phyloP scores from a whole-genome alignment of 30 jellyfish, hydroid and myxozoan species.

The Euphysa ruthae region DNA sequence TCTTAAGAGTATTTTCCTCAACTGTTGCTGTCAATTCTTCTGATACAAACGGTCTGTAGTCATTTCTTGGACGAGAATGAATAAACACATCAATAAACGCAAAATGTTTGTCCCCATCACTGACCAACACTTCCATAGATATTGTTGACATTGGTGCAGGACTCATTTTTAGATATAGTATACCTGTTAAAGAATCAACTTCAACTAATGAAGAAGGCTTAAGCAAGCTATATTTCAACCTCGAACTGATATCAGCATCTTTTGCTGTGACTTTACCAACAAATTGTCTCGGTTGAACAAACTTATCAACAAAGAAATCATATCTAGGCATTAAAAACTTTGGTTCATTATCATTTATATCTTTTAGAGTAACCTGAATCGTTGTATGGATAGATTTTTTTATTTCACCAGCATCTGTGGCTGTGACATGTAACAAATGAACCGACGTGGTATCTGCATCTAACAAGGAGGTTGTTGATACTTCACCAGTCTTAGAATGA shows the following conservation, averaged over 20 bases:
- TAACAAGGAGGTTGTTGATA: slow-evolving; percentile 24
- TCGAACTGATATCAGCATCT: slow-evolving; percentile 46
- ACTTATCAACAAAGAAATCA: slow-evolving; percentile 49
- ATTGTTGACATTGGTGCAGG: slow-evolving; percentile 42
- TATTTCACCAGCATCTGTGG: slow-evolving; percentile 66
- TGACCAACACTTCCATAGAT: slow-evolving; percentile 38
- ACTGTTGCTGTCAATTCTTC: slow-evolving; percentile 1
- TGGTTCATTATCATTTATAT: slow-evolving; percentile 88
- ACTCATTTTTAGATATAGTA: not conserved
- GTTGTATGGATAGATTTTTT: slow-evolving; percentile 54
- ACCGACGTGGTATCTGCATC: slow-evolving; percentile 55
- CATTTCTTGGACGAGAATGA: slow-evolving; percentile 1
- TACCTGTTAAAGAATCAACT: slow-evolving; percentile 13
- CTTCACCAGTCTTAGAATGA: slow-evolving; percentile 43
- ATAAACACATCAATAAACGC: not conserved
- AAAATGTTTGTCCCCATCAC: slow-evolving; percentile 45
- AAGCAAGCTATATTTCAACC: slow-evolving; percentile 33
- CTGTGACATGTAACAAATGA: slow-evolving; percentile 38
- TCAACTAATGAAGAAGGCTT: slow-evolving; percentile 24
- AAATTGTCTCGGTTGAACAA: slow-evolving; percentile 48
- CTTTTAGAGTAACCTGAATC: slow-evolving; percentile 28
- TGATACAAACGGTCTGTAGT: not conserved
- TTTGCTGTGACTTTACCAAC: slow-evolving; percentile 71
- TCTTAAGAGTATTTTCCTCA: not conserved
- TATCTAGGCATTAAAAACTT: slow-evolving; percentile 25